phyloP scores from a whole-genome alignment of 2,113 vertebrate genomes.

The Pagrus major region DNA sequence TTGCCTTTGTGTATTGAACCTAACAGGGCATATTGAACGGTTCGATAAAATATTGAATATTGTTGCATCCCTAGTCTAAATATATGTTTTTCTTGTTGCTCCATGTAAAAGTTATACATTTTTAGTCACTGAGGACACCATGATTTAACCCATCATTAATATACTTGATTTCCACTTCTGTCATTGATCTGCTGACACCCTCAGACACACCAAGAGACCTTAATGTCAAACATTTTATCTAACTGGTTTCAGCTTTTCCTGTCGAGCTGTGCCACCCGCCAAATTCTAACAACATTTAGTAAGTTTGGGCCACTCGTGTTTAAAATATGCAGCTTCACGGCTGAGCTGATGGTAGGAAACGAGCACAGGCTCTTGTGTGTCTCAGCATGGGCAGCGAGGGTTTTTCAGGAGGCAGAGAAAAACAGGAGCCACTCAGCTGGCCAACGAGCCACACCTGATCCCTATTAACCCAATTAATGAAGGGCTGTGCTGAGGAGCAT shows the following conservation, averaged over 20 bases:
- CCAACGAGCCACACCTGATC: slow-evolving; percentile 44
- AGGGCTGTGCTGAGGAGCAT: neutral
- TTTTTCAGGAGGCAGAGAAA: neutral
- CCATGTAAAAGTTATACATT: neutral
- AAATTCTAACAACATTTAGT: neutral
- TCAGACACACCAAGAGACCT: neutral
- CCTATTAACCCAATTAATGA: slow-evolving; percentile 42
- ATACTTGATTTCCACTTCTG: neutral
- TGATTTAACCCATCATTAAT: neutral
- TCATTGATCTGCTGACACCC: neutral
- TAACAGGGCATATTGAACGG: too few relatives aligned
- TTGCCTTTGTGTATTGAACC: too few relatives aligned
- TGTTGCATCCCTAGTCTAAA: too few relatives aligned
- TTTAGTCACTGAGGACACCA: neutral
- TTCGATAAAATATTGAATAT: too few relatives aligned
- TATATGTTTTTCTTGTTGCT: neutral
- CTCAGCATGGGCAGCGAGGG: neutral
- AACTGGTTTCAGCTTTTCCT: neutral
- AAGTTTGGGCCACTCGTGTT: neutral
- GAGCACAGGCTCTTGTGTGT: neutral
- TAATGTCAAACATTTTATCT: neutral
- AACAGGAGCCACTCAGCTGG: slow-evolving; percentile 4
- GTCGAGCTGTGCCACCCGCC: neutral
- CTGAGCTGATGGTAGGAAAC: neutral
- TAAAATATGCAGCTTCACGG: neutral